Percentiles rank a stretch among this genome's conserved stretches.
phyloP scores from a whole-genome alignment of 2,113 vertebrate genomes.

The Trochalopteron elliotii region DNA sequence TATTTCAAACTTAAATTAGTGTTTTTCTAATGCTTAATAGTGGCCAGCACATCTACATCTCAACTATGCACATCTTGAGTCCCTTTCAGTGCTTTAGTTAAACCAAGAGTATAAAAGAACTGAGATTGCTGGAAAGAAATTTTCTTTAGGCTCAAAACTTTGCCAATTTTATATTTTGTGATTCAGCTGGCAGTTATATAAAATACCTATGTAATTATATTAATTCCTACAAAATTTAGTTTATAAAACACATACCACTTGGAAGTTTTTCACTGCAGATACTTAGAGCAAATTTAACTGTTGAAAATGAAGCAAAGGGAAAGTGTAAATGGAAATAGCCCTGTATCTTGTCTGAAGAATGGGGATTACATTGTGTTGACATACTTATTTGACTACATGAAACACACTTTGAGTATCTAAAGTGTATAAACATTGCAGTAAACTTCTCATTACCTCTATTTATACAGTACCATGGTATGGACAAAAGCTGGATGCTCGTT shows the following conservation, averaged over 20 bases:
- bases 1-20: constrained; percentile 58
- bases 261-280: constrained; percentile 35
- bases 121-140: constrained; percentile 50
- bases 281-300: constrained; percentile 36
- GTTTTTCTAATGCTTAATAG: constrained; percentile 37
- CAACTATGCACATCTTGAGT: not conserved
- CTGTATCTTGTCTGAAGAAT: not conserved
- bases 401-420: not conserved
- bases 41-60: constrained; percentile 19
- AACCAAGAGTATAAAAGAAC: constrained; percentile 33
- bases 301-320: constrained; percentile 5
- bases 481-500: not conserved
- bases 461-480: not conserved
- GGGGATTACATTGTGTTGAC: not conserved
- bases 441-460: not conserved
- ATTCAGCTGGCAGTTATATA: constrained; percentile 48
- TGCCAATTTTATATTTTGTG: constrained; percentile 42
- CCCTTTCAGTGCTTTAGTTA: constrained; percentile 51
- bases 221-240: constrained; percentile 56
- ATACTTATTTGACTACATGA: not conserved
- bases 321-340: not conserved
- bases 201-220: constrained; percentile 50
- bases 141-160: constrained; percentile 60
- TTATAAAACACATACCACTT: constrained; percentile 54
- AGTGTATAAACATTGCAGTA: not conserved